Conservation (phyloP, 2,113 vertebrate genomes). For the Muntiacus reevesi region DNA sequence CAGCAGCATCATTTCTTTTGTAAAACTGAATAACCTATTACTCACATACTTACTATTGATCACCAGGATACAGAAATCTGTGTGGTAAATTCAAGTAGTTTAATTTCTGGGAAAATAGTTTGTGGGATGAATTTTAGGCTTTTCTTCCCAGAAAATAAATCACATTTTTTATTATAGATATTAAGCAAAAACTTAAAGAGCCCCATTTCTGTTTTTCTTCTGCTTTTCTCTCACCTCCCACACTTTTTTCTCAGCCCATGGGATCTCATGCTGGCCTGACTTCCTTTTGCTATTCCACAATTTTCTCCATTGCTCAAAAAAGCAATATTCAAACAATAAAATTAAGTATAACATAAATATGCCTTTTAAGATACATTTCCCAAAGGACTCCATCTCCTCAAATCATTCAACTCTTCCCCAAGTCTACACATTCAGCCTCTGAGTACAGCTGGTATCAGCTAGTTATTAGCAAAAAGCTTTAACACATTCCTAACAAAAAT, state of each 20-base stretch:
- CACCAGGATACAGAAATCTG: neutral
- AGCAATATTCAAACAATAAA: conserved; percentile 20
- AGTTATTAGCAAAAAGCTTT: neutral
- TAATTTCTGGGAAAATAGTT: neutral
- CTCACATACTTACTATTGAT: neutral
- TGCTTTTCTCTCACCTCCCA: neutral
- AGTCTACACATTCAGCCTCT: neutral
- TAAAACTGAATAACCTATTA: conserved; percentile 10
- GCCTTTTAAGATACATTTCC: neutral
- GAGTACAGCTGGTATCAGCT: neutral
- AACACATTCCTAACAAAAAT: neutral
- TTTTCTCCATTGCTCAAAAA: neutral
- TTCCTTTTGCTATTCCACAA: neutral
- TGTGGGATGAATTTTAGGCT: neutral
- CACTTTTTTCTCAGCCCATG: neutral
- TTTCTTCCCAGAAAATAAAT: neutral
- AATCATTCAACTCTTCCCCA: neutral
- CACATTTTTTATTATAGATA: neutral
- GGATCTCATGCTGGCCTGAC: neutral
- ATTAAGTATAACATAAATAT: neutral
- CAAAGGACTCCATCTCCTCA: neutral
- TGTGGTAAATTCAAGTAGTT: neutral
- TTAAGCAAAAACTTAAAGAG: neutral
- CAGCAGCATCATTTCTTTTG: neutral
- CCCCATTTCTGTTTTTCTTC: neutral